Evolutionary conservation across 1,140 invertebrate species (phyloP).

Genomic region (Melanaphis sacchari): DNA sequence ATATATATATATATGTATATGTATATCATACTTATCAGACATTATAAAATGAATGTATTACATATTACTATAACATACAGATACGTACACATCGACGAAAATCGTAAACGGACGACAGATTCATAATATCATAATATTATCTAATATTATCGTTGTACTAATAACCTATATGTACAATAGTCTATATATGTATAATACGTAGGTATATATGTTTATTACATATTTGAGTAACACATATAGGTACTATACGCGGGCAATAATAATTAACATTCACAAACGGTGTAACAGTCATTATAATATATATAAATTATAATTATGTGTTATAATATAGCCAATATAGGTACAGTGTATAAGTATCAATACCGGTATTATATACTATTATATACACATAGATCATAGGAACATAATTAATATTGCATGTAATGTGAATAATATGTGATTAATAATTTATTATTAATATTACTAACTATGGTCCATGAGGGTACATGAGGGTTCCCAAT

Average conservation of each 20-base stretch:
- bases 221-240: background rate
- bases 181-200: too few relatives aligned
- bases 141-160: too few relatives aligned
- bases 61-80: background rate
- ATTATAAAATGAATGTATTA: background rate
- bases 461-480: too few relatives aligned
- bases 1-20: background rate
- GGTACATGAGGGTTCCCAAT: too few relatives aligned
- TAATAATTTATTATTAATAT: background rate
- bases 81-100: background rate
- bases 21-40: too few relatives aligned
- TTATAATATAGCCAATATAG: background rate
- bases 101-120: background rate
- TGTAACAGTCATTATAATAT: background rate
- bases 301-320: background rate
- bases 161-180: background rate
- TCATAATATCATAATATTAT: background rate
- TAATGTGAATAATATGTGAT: background rate
- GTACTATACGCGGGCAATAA: background rate
- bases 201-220: background rate
- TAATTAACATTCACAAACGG: background rate
- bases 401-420: background rate
- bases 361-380: background rate
- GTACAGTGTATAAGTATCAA: background rate
- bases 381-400: background rate